A percentile compares a stretch with the other conserved stretches of the same genome.
phyloP scores from a whole-genome alignment of 2,797 vertebrate species.

The Anableps anableps region DNA sequence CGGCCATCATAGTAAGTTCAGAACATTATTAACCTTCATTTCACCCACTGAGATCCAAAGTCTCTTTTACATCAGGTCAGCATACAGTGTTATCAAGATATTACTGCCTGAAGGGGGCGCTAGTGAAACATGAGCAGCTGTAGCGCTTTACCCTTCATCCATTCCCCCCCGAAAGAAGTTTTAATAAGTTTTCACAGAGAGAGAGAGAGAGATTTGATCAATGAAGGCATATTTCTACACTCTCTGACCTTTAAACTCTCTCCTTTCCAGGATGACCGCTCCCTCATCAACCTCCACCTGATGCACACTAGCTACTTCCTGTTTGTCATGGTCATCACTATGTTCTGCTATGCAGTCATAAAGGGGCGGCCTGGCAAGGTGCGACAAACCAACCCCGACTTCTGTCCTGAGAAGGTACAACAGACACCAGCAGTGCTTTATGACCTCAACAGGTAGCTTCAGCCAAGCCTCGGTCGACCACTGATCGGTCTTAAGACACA shows the following conservation, averaged over 20 bases:
- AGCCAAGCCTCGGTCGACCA: constrained; percentile 28
- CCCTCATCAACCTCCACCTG: constrained; percentile 97
- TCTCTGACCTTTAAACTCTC: background rate
- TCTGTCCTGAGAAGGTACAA: constrained; percentile 94
- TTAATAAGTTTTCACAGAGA: no score
- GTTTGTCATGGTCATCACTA: constrained; percentile 99
- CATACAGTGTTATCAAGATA: background rate
- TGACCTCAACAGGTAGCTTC: constrained; percentile 65
- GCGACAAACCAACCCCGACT: constrained; percentile 90
- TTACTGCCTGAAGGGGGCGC: background rate
- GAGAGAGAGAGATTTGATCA: background rate
- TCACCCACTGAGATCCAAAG: no score
- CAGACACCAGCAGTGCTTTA: constrained; percentile 56
- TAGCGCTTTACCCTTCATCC: background rate
- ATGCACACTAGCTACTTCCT: constrained; percentile 99
- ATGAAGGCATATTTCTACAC: background rate
- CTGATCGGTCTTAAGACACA: constrained; percentile 49
- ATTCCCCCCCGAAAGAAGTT: background rate
- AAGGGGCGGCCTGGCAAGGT: constrained; percentile 96
- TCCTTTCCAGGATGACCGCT: constrained; percentile 91
- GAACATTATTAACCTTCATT: no score
- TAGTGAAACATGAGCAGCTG: background rate
- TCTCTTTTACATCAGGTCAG: no score
- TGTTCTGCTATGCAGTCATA: constrained; percentile 99
- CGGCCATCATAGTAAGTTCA: no score